Percentiles rank a stretch among this genome's conserved stretches.
phyloP scores from a whole-genome alignment of 2,888 invertebrate species.

The Apomyelois bistriatella region DNA sequence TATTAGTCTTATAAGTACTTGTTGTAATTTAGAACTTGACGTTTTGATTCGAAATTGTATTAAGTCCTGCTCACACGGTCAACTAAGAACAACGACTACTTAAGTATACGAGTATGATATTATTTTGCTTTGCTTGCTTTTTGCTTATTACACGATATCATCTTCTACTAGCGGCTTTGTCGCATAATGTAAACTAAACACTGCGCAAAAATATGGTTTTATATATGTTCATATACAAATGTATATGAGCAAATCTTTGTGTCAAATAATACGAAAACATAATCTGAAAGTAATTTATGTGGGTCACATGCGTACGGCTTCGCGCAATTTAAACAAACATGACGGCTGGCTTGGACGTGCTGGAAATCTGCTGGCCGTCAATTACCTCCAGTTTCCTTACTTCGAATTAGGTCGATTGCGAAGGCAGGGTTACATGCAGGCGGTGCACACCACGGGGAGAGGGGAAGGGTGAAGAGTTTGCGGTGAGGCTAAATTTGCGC shows the following conservation, averaged over 20 bases:
- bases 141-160: too few relatives aligned
- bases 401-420: slow-evolving; percentile 67
- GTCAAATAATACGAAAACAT: background rate
- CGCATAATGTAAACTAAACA: too few relatives aligned
- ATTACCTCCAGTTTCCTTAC: slow-evolving; percentile 56
- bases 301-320: slow-evolving; percentile 31
- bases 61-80: too few relatives aligned
- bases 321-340: slow-evolving; percentile 32
- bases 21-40: too few relatives aligned
- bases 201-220: too few relatives aligned
- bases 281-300: slow-evolving; percentile 24
- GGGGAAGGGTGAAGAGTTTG: slow-evolving; percentile 52
- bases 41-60: too few relatives aligned
- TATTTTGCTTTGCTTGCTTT: too few relatives aligned
- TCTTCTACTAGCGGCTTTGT: too few relatives aligned
- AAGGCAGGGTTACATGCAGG: slow-evolving; percentile 61
- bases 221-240: too few relatives aligned
- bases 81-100: too few relatives aligned
- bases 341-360: slow-evolving; percentile 24
- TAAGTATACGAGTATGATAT: too few relatives aligned
- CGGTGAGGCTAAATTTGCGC: slow-evolving; percentile 65
- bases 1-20: too few relatives aligned
- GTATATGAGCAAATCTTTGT: background rate
- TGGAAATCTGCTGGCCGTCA: slow-evolving; percentile 38
- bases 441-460: slow-evolving; percentile 42